Base-by-base conservation (phyloP, 1,140 invertebrate species). In the Drosophila ambigua region DNA sequence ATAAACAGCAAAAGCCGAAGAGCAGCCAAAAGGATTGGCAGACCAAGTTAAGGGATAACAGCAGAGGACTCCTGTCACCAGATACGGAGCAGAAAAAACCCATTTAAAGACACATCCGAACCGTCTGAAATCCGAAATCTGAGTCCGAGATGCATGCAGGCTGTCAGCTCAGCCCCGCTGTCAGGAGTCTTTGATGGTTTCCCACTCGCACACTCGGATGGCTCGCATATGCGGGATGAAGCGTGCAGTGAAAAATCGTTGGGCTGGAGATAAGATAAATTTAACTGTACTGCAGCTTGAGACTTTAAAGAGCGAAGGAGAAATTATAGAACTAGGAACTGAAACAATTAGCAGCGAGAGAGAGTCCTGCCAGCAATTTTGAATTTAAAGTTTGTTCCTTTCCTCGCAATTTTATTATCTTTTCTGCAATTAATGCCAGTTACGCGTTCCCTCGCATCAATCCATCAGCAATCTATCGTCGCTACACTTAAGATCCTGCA, bases 31-130 rank as follows among this genome's bases (percentile, higher is more conserved):
- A 26, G 7, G 52, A 46, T 45, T 54, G 45, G 49, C 66, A 59
- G 67, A 69, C 65, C 35, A 63, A 77, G 67, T 77, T 50, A 43
- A 72, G 81, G 59, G 49, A 55, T 67, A 65, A 72, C 31, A 43
- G 15, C 50, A 26, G 28, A 31, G 60, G 61, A n/a, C 31, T 31
- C 28, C 63, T 67, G 66, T 48, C 66, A 24, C 50, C 50, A 51
- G 24, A 8, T 31, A n/a, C 26, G 44, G n/a, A 35, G 20, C 4
- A 23, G 46, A 35, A 11, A 35, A 68, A 64, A 69, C 41, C 15
- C 66, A 55, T 68, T 69, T 69, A 68, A 69, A 46, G 57, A 50
- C 51, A 26, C 64, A 58, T 26, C 48, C 51, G 9, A 49, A 53
- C 31, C 64, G 41, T 5, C 35, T 23, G 66, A 68, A 69, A 69